A percentile compares a stretch with the other conserved stretches of the same genome.
Conservation (phyloP, 1,140 invertebrate species). For the Ooceraea biroi region DNA sequence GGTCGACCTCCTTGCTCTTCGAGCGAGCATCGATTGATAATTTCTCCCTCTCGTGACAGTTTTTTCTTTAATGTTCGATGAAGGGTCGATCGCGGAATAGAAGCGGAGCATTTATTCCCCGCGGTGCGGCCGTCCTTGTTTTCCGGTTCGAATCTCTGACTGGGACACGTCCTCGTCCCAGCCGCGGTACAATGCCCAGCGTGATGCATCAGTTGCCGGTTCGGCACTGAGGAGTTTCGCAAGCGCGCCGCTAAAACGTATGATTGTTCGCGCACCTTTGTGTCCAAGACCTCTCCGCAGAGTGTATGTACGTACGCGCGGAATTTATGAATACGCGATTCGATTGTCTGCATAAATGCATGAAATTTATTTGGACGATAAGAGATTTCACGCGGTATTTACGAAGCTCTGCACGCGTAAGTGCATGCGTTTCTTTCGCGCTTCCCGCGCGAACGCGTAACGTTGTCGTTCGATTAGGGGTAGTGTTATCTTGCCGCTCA, state of each 20-base stretch:
- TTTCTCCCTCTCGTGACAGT: constrained; percentile 55
- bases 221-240: not conserved
- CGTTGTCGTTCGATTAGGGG: not conserved
- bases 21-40: constrained; percentile 63
- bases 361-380: constrained; percentile 33
- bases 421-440: not conserved
- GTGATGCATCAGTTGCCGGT: not conserved
- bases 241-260: constrained; percentile 10
- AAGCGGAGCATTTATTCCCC: constrained; percentile 52
- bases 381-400: constrained; percentile 20
- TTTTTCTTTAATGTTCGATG: constrained; percentile 49
- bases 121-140: constrained; percentile 56
- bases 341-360: constrained; percentile 9
- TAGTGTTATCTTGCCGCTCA: too few relatives aligned
- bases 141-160: constrained; percentile 63
- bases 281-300: not conserved
- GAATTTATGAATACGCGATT: constrained; percentile 18
- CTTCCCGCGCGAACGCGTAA: not conserved
- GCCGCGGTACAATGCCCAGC: constrained; percentile 22
- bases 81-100: constrained; percentile 33
- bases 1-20: constrained; percentile 70
- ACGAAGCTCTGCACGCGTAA: constrained; percentile 9
- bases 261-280: not conserved
- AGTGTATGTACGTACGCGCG: not conserved
- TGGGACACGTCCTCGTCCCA: constrained; percentile 48